A percentile compares a stretch with the other conserved stretches of the same genome.
phyloP scores from a whole-genome alignment of 2,888 invertebrate species.

The Oscheius onirici region DNA sequence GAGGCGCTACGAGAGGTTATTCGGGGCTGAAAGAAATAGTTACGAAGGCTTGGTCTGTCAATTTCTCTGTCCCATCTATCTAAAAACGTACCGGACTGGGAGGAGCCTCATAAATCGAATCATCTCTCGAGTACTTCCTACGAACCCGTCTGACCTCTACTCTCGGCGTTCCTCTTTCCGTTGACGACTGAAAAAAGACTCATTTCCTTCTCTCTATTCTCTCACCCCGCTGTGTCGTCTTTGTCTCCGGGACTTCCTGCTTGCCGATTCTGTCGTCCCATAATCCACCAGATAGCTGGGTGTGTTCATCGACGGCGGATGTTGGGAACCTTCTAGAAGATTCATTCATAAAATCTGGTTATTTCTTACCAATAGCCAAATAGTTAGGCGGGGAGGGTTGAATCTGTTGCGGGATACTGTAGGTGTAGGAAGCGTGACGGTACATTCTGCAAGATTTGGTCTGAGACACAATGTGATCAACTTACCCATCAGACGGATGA shows the following conservation, averaged over 20 bases:
- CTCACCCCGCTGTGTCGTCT: slow-evolving; percentile 27
- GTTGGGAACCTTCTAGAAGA: slow-evolving; percentile 4
- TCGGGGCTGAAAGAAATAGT: background rate
- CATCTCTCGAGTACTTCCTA: slow-evolving; percentile 39
- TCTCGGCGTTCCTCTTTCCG: slow-evolving; percentile 13
- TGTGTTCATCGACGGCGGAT: background rate
- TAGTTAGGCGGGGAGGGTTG: slow-evolving; percentile 50
- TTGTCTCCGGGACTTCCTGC: slow-evolving; percentile 5
- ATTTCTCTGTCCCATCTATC: no score
- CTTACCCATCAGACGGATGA: slow-evolving; percentile 41
- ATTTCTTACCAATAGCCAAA: slow-evolving; percentile 46
- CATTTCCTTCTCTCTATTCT: no score
- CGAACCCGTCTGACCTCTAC: slow-evolving; percentile 25
- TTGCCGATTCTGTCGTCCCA: slow-evolving; percentile 16
- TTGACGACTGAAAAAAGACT: slow-evolving; percentile 26
- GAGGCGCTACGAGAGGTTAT: slow-evolving; percentile 23
- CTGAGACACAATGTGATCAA: background rate
- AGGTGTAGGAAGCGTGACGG: slow-evolving; percentile 52
- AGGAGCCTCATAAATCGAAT: slow-evolving; percentile 54
- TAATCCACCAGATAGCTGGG: slow-evolving; percentile 27
- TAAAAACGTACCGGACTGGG: slow-evolving; percentile 44
- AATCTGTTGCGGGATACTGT: slow-evolving; percentile 46
- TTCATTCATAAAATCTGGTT: background rate
- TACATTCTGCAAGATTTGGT: slow-evolving; percentile 37
- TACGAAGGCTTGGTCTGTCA: no score